These are phyloP conservation scores for Saimiri boliviensis DNA, from an alignment of 2,113 vertebrate species.

Conservation along the genomic window DNA sequence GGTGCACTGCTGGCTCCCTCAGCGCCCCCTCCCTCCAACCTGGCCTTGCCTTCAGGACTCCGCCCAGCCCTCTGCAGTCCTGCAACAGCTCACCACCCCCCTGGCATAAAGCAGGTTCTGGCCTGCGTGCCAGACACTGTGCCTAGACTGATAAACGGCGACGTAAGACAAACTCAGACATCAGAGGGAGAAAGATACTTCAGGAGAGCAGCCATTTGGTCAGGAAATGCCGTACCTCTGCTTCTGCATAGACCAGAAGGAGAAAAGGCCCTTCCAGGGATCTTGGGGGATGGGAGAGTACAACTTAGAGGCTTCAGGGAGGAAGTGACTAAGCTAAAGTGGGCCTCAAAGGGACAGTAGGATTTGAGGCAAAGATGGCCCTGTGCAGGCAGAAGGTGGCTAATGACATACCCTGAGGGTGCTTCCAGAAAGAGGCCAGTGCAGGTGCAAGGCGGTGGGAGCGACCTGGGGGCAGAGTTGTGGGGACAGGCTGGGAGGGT, in stretches of 20 bases:
- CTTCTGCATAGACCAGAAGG: background rate
- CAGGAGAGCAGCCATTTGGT: background rate
- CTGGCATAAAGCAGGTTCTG: background rate
- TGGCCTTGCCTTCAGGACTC: background rate
- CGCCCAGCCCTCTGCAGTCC: background rate
- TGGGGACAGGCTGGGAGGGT: background rate
- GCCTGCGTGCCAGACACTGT: background rate
- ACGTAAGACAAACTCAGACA: background rate
- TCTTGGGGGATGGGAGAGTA: accelerated
- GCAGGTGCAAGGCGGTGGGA: background rate
- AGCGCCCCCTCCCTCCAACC: background rate
- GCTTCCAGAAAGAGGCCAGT: background rate
- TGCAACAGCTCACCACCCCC: background rate
- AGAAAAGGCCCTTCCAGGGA: background rate
- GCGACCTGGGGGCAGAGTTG: background rate
- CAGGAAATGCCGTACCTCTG: background rate
- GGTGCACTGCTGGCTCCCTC: background rate
- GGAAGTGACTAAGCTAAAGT: slow-evolving; percentile 29
- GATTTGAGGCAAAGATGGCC: background rate
- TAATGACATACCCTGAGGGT: background rate
- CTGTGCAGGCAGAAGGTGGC: background rate
- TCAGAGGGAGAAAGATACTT: background rate
- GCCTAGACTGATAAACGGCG: background rate
- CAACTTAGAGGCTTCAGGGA: background rate
- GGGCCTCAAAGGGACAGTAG: background rate